phyloP scores from a whole-genome alignment of 2,113 vertebrate genomes.

The Gymnarchus niloticus region DNA sequence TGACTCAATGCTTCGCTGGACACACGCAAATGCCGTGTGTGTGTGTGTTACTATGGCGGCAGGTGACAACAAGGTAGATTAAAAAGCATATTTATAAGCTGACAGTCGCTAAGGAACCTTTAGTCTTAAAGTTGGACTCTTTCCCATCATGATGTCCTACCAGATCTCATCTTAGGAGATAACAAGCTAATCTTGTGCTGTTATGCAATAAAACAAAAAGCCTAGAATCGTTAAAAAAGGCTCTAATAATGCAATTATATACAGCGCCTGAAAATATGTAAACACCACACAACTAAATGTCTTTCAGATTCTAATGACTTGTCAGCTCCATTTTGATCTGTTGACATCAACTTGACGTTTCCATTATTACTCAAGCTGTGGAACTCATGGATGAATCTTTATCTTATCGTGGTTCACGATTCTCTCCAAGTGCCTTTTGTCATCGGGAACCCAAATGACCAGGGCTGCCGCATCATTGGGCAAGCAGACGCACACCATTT shows the following conservation, averaged over 20 bases:
- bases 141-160: background rate
- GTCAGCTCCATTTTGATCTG: background rate
- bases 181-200: background rate
- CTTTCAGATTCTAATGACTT: background rate
- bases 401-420: background rate
- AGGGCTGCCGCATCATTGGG: background rate
- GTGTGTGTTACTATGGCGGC: background rate
- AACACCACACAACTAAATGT: background rate
- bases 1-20: background rate
- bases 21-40: background rate
- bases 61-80: background rate
- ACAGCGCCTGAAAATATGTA: background rate
- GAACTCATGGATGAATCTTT: background rate
- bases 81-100: background rate
- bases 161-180: background rate
- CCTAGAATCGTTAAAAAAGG: background rate
- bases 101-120: background rate
- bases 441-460: background rate
- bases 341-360: background rate
- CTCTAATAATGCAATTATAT: background rate
- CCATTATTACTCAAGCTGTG: background rate
- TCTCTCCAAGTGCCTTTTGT: background rate
- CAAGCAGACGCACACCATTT: background rate
- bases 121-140: background rate
- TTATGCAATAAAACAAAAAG: background rate